phyloP scores from a whole-genome alignment of 2,888 invertebrate species.

The Blomia tropicalis region DNA sequence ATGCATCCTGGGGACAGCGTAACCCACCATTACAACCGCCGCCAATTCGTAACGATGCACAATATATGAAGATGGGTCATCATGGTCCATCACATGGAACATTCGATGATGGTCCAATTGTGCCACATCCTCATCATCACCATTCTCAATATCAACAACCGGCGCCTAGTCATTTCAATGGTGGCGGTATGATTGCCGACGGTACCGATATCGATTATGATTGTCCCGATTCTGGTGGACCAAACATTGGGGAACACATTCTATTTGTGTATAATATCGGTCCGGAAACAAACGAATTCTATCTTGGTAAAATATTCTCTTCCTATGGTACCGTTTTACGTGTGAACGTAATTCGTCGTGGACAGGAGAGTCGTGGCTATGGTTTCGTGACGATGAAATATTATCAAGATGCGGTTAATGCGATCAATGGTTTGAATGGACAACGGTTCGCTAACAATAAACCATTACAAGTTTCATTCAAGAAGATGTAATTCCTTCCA shows the following conservation, averaged over 20 bases:
- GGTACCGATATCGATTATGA: background rate
- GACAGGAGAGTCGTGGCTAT: conserved; percentile 36
- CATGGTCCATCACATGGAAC: background rate
- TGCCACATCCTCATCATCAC: background rate
- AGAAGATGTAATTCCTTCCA: conserved; percentile 25
- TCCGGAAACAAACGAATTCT: conserved; percentile 35
- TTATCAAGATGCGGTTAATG: conserved; percentile 35
- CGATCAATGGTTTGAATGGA: conserved; percentile 36
- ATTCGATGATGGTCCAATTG: background rate
- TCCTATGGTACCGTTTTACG: conserved; percentile 37
- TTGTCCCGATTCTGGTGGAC: background rate
- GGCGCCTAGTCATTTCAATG: background rate
- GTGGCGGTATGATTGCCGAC: background rate
- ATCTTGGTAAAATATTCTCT: conserved; percentile 36
- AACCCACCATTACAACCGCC: no score
- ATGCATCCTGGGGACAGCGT: no score
- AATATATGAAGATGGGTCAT: background rate
- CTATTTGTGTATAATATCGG: conserved; percentile 38
- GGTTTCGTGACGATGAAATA: conserved; percentile 38
- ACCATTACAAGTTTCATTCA: conserved; percentile 36
- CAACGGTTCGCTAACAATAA: conserved; percentile 32
- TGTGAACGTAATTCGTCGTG: conserved; percentile 35
- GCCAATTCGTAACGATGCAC: background rate
- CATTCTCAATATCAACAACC: background rate
- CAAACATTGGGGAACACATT: conserved; percentile 33